Evolutionary conservation across 2,113 vertebrate genomes (phyloP), one percentile per base, ranked within the genome.

Genomic region (Pycnonotus jocosus): DNA sequence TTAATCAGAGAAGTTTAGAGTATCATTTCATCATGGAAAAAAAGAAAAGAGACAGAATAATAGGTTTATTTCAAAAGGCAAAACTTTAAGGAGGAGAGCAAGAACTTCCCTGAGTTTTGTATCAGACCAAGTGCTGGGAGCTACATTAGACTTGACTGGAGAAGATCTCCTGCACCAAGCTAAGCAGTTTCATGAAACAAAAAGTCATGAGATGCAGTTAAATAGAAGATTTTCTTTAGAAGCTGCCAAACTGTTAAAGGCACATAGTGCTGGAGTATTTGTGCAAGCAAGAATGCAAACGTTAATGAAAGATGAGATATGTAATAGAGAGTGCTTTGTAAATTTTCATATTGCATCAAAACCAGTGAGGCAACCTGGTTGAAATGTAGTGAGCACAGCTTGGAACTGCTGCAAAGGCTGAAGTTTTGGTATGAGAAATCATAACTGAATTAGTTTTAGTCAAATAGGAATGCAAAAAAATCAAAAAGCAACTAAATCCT

Each of bases 1-100:
- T 92, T 66, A 86, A 92, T 86, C 81, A 77, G 66, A 77, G 40
- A 64, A 86, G 44, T 79, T 96, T 56, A 68, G 69, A 66, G 71
- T 65, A 90, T 88, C 42, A 15, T 94, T 92, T 88, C 80, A 73
- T 90, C 38, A 54, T 62, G 69, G 44, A 35, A 60, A 54, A 71
- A 80, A 93, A 80, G 91, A 82, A 78, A 66, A 88, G 68, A 73
- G 45, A 24, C 65, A 70, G 78, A 81, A 51, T 80, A 92, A 86
- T 21, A 27, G 16, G 23, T 68, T 93, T 76, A 47, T 81, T 95
- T 89, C 37, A 68, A 71, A 92, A 89, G 61, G 31, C 53, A 84
- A 31, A 81, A 64, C 83, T 81, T 82, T 51, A 81, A 81, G 77
- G 44, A 44, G 17, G 44, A 56, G 14, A 8, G 4, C 20, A 62